These are phyloP conservation scores for Callionymus lyra DNA, from an alignment of 2,113 vertebrate species.

Conservation along the genomic window DNA sequence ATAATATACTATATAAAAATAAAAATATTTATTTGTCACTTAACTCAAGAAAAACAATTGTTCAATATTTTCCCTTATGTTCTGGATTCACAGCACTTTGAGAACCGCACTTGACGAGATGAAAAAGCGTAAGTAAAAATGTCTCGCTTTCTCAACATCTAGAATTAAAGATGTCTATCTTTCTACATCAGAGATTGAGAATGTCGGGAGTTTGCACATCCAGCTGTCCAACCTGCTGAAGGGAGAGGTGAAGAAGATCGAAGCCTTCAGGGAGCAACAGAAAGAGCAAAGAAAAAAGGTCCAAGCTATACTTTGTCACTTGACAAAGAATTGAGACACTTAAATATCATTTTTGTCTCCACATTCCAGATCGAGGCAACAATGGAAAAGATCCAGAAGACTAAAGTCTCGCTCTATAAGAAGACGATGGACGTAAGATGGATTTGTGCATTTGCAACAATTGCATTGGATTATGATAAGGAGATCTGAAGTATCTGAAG, in stretches of 20 bases:
- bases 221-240: slow-evolving; percentile 76
- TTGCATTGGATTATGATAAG: too few species aligned
- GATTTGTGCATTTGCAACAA: neutral
- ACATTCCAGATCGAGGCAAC: slow-evolving; percentile 72
- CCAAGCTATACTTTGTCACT: neutral
- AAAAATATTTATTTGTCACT: too few species aligned
- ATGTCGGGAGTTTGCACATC: slow-evolving; percentile 81
- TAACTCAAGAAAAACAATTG: too few species aligned
- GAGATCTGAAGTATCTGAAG: too few species aligned
- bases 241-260: slow-evolving; percentile 83
- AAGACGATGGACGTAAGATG: slow-evolving; percentile 82
- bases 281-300: slow-evolving; percentile 94
- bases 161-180: neutral
- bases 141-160: neutral
- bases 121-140: slow-evolving; percentile 77
- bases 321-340: neutral
- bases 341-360: neutral
- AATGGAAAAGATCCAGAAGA: slow-evolving; percentile 87
- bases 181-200: slow-evolving; percentile 77
- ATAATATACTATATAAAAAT: too few species aligned
- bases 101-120: slow-evolving; percentile 80
- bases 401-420: slow-evolving; percentile 82
- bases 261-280: slow-evolving; percentile 87
- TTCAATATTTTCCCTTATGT: too few species aligned
- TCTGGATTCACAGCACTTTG: slow-evolving; percentile 73